A percentile compares a stretch with the other conserved stretches of the same genome.
Conservation (phyloP, 2,888 invertebrate species). For the Pachymerium ferrugineum region DNA sequence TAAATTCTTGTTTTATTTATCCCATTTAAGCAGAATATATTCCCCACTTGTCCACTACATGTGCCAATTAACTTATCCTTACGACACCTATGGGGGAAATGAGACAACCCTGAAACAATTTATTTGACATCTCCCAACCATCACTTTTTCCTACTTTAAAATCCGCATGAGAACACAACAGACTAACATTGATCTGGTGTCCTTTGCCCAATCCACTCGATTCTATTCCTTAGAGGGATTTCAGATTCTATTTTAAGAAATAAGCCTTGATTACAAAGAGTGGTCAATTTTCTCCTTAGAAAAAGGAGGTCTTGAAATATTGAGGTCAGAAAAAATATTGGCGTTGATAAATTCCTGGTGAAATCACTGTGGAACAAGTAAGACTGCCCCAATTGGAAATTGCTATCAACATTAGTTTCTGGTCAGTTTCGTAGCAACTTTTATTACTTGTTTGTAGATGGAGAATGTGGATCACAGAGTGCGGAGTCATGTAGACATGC, state of each 20-base stretch:
- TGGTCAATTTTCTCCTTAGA: background rate
- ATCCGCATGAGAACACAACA: background rate
- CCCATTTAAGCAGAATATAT: too few relatives aligned
- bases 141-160: constrained; percentile 14
- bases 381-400: too few relatives aligned
- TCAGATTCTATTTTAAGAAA: background rate
- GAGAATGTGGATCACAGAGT: too few relatives aligned
- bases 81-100: background rate
- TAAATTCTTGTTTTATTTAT: too few relatives aligned
- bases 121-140: constrained; percentile 7
- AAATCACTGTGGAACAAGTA: too few relatives aligned
- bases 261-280: background rate
- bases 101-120: background rate
- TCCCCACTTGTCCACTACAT: too few relatives aligned
- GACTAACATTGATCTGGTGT: constrained; percentile 14
- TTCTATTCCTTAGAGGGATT: background rate
- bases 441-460: too few relatives aligned
- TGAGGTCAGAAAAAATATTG: background rate
- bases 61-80: background rate
- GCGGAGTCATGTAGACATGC: too few relatives aligned
- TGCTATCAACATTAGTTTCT: background rate
- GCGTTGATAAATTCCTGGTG: too few relatives aligned
- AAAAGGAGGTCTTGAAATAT: background rate
- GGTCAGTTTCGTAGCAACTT: too few relatives aligned
- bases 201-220: background rate